Percentiles rank a stretch among this genome's conserved stretches.
These are phyloP conservation scores for Lineus longissimus DNA, from an alignment of 1,140 invertebrate species.

Conservation along the genomic window DNA sequence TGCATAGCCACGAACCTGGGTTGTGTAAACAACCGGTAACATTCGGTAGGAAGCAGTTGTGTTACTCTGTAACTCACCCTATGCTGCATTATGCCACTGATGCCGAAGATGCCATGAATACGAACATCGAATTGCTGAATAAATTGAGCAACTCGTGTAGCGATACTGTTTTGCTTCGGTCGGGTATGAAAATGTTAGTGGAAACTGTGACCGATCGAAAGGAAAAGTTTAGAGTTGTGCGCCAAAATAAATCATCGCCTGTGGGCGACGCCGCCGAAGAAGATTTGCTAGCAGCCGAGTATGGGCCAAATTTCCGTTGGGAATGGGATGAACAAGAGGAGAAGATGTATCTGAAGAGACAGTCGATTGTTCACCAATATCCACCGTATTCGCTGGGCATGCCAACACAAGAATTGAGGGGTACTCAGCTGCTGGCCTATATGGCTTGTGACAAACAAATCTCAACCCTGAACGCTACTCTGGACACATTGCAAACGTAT, in stretches of 20 bases:
- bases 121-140: neutral
- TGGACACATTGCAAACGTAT: neutral
- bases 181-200: neutral
- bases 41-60: slow-evolving; percentile 2
- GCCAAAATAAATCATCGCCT: neutral
- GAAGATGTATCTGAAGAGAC: slow-evolving; percentile 2
- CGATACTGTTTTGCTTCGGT: slow-evolving; percentile 1
- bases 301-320: slow-evolving; percentile 6
- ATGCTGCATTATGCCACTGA: neutral
- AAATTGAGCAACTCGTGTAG: slow-evolving; percentile 6
- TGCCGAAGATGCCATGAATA: neutral
- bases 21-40: slow-evolving; percentile 3
- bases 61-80: neutral
- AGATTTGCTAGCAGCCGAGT: neutral
- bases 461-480: neutral
- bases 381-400: slow-evolving; percentile 3
- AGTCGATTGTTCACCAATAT: slow-evolving; percentile 4
- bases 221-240: slow-evolving; percentile 4
- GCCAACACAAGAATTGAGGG: slow-evolving; percentile 3
- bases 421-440: neutral
- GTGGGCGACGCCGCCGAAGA: neutral
- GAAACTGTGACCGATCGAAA: neutral
- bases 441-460: slow-evolving; percentile 7
- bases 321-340: slow-evolving; percentile 2
- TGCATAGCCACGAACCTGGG: slow-evolving; percentile 3